Base-by-base conservation (phyloP, 2,888 invertebrate species). In the Conus canariensis region DNA sequence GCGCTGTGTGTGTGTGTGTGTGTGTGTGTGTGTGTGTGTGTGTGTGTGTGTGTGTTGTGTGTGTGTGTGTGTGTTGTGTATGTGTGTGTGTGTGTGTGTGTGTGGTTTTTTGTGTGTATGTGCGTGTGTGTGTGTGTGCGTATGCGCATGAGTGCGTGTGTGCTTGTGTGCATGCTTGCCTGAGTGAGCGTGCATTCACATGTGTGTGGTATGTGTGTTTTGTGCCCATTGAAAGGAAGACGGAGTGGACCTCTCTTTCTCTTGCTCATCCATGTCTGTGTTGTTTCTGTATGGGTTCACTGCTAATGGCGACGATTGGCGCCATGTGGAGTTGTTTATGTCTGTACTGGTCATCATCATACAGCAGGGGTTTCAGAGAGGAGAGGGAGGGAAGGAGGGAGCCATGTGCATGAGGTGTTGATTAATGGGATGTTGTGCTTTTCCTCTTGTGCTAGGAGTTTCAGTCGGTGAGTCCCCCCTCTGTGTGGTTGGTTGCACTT, bases 381-480 rank as follows among this genome's bases (percentile, higher is more conserved):
- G 9, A 4, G 14, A 4, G 60, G 60, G 12, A 3, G 60, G 16
- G 60, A 4, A 64, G 10, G 16, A 64, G 60, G 60, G 7, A 64
- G 16, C 12, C 60, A 64, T 64, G 12, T 89, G 89, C 89, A 89
- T 89, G 86, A 77, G 60, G 86, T 85, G 58, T 85, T 59, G 88
- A 90, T 82, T 91, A 91, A 91, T 88, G 88, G 59, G 90, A 82
- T 77, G 77, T 91, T 92, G 90, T 91, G 90, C 90, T 90, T 91
- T 91, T 90, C 87, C 90, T 85, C 85, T 90, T 82, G 86, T 90
- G 90, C 90, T 92, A 92, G 92, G 92, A 92, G 85, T 92, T 90
- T 92, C 89, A 90, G 91, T 92, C 92, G 92, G 92, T 92, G 92
- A 92, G 92, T 92, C 59, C 85, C 89, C 82, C 25, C 22, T 70